Evolutionary conservation across 2,113 vertebrate species (phyloP), one percentile per base, ranked within the genome.

Genomic region (Paradisaea rubra): DNA sequence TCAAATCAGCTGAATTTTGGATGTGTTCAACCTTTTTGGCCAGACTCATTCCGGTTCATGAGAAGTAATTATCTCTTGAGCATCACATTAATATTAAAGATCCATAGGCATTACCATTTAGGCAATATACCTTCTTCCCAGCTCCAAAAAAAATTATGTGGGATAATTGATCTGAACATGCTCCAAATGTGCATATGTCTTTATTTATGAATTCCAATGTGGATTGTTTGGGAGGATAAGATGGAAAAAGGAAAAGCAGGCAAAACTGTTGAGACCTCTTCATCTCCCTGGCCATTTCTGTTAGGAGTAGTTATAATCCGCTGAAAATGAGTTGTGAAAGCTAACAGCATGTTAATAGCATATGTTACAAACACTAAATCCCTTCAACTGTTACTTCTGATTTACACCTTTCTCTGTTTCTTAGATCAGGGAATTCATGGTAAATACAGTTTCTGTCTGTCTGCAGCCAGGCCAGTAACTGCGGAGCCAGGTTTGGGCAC

Each of bases 51-150:
- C 94, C 4, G 13, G 80, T 94, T 97, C 96, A 92, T 94, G 90
- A 96, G 95, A 97, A 95, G 91, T 94, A 93, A 96, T 93, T 95
- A 95, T 95, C 93, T 97, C 77, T 93, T 88, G 92, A 96, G 87
- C 87, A 94, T 95, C 92, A 76, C 92, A 90, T 96, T 96, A 94
- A 94, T 95, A 95, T 94, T 96, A 95, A 96, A 95, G 94, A 94
- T 94, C 96, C 93, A 81, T 91, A 93, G 95, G 88, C 90, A 94
- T 91, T 92, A 93, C 76, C 1, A 1, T 95, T 91, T 95, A 92
- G 82, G 93, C 92, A 92, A 76, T 94, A 94, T 94, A 95, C 88
- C 88, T 96, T 95, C 94, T 83, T 86, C 77, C 53, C 80, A 88
- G 92, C 49, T 94, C 85, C n/a, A 89, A 86, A 96, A 92, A 85